Conservation (phyloP, 2,888 invertebrate genomes). For the Pristionchus entomophagus region DNA sequence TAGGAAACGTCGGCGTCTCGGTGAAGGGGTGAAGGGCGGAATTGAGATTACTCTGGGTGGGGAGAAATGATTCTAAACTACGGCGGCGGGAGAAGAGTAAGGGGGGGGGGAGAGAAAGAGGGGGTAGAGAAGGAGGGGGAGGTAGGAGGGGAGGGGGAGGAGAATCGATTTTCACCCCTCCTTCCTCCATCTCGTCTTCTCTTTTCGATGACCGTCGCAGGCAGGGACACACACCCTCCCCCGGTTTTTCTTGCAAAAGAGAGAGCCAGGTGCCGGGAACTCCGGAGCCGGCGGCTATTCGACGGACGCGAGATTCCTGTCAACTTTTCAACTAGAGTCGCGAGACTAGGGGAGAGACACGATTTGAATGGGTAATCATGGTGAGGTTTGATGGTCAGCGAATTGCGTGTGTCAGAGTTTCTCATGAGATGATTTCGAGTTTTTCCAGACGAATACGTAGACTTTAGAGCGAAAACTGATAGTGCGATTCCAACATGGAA, state of each 20-base stretch:
- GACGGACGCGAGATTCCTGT: not conserved
- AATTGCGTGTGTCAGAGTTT: no score
- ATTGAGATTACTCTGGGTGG: not conserved
- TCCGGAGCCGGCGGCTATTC: constrained; percentile 19
- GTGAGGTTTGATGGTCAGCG: no score
- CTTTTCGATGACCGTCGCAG: constrained; percentile 41
- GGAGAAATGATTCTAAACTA: constrained; percentile 22
- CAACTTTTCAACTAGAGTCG: not conserved
- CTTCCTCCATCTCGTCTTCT: not conserved
- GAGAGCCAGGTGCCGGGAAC: not conserved
- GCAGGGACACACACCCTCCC: not conserved
- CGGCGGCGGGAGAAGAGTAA: constrained; percentile 5
- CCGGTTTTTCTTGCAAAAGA: not conserved
- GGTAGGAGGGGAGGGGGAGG: constrained; percentile 37
- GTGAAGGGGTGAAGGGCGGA: not conserved
- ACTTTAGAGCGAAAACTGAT: no score
- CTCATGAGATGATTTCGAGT: no score
- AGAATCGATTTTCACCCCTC: constrained; percentile 31
- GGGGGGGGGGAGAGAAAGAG: constrained; percentile 43
- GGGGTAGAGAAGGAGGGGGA: constrained; percentile 18
- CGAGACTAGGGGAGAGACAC: no score
- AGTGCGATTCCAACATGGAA: no score
- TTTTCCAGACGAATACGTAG: no score
- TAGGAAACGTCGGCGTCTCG: constrained; percentile 9
- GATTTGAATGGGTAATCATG: not conserved